Percentiles rank a stretch among this genome's conserved stretches.
Conservation (phyloP, 2,888 invertebrate genomes). For the Rosalia funebris region DNA sequence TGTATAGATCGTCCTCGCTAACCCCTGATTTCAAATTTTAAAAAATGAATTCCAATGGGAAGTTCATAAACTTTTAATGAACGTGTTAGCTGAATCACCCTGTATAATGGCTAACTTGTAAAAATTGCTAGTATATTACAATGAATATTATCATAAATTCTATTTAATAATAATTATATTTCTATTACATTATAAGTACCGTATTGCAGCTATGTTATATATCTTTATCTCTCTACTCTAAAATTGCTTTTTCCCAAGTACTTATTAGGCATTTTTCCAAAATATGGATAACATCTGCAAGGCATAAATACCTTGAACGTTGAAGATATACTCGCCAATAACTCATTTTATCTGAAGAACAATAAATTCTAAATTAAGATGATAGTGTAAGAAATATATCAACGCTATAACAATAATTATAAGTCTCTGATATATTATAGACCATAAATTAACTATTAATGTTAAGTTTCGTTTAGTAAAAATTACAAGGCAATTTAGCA, state of each 20-base stretch:
- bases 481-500: conserved; percentile 11
- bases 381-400: conserved; percentile 58
- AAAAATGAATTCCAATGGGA: too few relatives aligned
- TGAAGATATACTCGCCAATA: not conserved
- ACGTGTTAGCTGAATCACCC: too few relatives aligned
- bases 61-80: too few relatives aligned
- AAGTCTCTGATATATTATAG: conserved; percentile 49
- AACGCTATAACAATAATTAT: conserved; percentile 58
- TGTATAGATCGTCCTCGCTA: too few relatives aligned
- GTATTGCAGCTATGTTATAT: not conserved
- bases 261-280: conserved; percentile 18
- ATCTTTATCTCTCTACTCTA: conserved; percentile 10
- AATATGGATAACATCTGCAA: conserved; percentile 19
- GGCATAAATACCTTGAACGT: conserved; percentile 3
- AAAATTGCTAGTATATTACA: too few relatives aligned
- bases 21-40: too few relatives aligned
- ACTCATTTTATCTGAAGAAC: conserved; percentile 51
- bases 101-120: too few relatives aligned
- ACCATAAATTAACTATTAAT: conserved; percentile 42
- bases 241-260: conserved; percentile 17
- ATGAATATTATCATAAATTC: too few relatives aligned
- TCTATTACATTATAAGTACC: too few relatives aligned
- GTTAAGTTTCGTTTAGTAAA: conserved; percentile 24
- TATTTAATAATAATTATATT: too few relatives aligned
- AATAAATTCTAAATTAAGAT: conserved; percentile 58